Conservation (phyloP, 2,113 vertebrate genomes). For the Gila orcuttii region DNA sequence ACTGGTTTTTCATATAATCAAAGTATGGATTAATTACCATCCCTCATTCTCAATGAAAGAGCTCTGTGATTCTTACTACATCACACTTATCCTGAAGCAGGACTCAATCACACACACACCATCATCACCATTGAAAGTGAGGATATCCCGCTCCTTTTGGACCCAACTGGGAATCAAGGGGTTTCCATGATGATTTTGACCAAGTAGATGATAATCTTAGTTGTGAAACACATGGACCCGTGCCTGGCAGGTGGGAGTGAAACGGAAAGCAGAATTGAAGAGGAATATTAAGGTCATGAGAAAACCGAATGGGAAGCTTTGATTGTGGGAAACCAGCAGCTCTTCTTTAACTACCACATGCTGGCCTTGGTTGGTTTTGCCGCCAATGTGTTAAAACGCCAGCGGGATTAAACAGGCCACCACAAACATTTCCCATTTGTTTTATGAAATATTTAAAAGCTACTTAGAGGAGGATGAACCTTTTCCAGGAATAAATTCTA, state of each 20-base stretch:
- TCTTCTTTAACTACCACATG: conserved; percentile 33
- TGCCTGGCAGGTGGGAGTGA: neutral
- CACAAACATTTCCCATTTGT: conserved; percentile 61
- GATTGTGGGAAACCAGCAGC: conserved; percentile 53
- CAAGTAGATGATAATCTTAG: conserved; percentile 37
- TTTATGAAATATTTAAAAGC: conserved; percentile 69
- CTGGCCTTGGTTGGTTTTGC: conserved; percentile 39
- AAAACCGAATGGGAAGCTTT: conserved; percentile 59
- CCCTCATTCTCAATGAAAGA: conserved; percentile 69
- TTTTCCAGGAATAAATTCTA: conserved; percentile 27
- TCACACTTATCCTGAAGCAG: conserved; percentile 46
- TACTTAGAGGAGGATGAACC: conserved; percentile 53
- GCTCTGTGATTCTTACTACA: conserved; percentile 57
- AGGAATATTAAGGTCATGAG: conserved; percentile 71
- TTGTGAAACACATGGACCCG: conserved; percentile 9
- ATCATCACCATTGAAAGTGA: neutral
- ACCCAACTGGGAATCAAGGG: neutral
- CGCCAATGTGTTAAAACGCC: conserved; percentile 55
- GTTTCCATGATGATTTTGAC: neutral
- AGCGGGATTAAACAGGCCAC: conserved; percentile 57
- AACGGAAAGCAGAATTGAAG: conserved; percentile 55
- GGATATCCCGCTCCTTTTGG: neutral
- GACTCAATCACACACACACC: conserved; percentile 18
- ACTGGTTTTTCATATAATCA: too few relatives aligned
- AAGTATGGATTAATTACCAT: conserved; percentile 58